Base-by-base conservation (phyloP, 1,140 invertebrate species). In the Aethina tumida region DNA sequence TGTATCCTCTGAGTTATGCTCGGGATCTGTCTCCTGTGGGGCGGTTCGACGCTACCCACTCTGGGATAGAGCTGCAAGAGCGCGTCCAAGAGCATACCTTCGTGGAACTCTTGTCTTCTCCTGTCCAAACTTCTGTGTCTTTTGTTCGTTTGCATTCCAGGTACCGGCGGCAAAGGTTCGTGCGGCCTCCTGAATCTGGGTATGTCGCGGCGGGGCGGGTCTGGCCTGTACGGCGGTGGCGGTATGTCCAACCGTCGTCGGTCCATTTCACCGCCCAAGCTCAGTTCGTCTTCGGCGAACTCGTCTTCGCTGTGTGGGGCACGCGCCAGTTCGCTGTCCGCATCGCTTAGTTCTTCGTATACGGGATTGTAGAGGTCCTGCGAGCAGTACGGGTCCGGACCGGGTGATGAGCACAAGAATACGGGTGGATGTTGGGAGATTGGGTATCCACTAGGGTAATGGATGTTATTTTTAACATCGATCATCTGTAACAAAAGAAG, bases 341-440 rank as follows among this genome's bases (percentile, higher is more conserved):
- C 69, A 49, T 77, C 74, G 45, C 74, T 76, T 28, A 80, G 64
- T 56, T 80, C 77, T 59, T 80, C 77, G 61, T 80, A 80, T 16
- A 80, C 76, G 35, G 77, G 77, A 59, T 76, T 75, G 61, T 75
- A 76, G 34, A 74, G 66, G 50, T 80, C 77, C 53, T 77, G 73
- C 20, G 75, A 78, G 35, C 63, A 66, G 64, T 77, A 78, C 38
- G 74, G 74, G 63, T 79, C 75, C 13, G 73, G 73, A 16, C 74
- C 71, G n/a, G 75, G 73, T 16, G 75, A 78, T 47, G 73, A 75
- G 60, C 75, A 79, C 39, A 79, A 69, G 55, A 80, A 74, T n/a
- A 73, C 68, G 9, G 70, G 68, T 2, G 70, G 67, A 19, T 71
- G 67, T 9, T 64, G 60, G 5, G 66, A 67, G 49, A 71, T 70